Conservation (phyloP, 1,140 invertebrate genomes). For the Halyomorpha halys region DNA sequence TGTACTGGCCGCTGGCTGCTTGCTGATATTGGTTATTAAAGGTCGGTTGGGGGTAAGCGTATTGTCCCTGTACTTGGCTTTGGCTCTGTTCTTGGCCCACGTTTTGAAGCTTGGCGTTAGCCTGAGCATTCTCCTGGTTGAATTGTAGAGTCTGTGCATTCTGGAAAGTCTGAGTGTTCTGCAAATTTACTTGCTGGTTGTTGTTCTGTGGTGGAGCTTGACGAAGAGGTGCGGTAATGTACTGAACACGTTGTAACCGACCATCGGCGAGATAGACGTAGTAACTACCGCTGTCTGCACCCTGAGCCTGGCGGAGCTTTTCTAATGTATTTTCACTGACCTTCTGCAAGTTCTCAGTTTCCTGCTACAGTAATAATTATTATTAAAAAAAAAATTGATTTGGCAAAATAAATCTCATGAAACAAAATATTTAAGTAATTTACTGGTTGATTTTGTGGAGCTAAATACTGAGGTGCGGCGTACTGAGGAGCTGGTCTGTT, state of each 20-base stretch:
- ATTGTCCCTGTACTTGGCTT: background rate
- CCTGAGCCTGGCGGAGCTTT: constrained; percentile 18
- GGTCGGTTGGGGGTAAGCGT: background rate
- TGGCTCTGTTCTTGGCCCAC: background rate
- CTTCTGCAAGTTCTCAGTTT: background rate
- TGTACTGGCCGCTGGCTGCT: background rate
- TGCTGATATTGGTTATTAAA: background rate
- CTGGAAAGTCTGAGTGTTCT: background rate
- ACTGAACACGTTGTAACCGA: constrained; percentile 50
- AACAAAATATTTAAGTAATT: background rate
- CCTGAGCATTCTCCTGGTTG: background rate
- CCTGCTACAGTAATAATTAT: background rate
- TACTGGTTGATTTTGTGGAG: background rate
- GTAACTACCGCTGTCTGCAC: constrained; percentile 47
- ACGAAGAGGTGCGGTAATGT: constrained; percentile 29
- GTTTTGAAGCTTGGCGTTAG: background rate
- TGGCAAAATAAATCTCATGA: too few species aligned
- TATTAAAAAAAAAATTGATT: background rate
- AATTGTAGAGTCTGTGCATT: background rate
- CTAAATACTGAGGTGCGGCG: background rate
- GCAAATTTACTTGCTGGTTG: background rate
- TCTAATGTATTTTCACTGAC: background rate
- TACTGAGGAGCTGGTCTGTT: too few species aligned
- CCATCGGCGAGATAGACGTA: constrained; percentile 65
- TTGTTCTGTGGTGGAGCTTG: background rate